These are phyloP conservation scores for Drosophila sulfurigaster DNA, from an alignment of 1,140 invertebrate species.

Conservation along the genomic window DNA sequence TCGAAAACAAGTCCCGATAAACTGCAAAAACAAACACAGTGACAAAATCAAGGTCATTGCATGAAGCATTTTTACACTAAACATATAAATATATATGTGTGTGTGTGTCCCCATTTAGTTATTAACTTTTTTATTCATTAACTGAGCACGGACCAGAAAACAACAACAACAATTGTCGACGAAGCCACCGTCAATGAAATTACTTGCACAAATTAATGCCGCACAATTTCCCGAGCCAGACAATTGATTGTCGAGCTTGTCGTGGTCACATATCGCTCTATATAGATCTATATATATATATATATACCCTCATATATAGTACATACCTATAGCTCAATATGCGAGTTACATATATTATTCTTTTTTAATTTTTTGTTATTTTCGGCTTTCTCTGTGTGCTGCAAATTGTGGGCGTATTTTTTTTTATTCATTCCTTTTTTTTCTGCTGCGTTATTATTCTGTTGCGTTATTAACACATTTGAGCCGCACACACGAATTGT, in stretches of 20 bases:
- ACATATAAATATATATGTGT: conserved; percentile 2
- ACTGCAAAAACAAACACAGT: conserved; percentile 28
- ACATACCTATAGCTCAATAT: conserved; percentile 33
- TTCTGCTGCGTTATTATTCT: conserved; percentile 18
- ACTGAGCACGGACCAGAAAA: conserved; percentile 35
- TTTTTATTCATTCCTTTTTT: not conserved
- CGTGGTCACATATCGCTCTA: conserved; percentile 40
- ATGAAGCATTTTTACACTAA: conserved; percentile 61
- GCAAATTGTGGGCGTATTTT: conserved; percentile 48
- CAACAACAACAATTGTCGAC: conserved; percentile 30
- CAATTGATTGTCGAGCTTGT: conserved; percentile 68
- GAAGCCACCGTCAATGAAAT: conserved; percentile 67
- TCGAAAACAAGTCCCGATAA: conserved; percentile 51
- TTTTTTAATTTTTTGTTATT: conserved; percentile 38
- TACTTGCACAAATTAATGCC: conserved; percentile 80
- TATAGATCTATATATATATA: conserved; percentile 35
- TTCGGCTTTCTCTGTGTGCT: conserved; percentile 34
- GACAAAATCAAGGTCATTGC: conserved; percentile 68
- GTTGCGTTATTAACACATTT: conserved; percentile 66
- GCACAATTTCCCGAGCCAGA: conserved; percentile 66
- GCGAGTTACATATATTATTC: conserved; percentile 14
- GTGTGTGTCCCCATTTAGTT: conserved; percentile 41
- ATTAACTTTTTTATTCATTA: conserved; percentile 69
- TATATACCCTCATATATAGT: conserved; percentile 40
- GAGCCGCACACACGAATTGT: conserved; percentile 32